Evolutionary conservation across 2,888 invertebrate species (phyloP).

Genomic region (Drosophila nr. fundita): DNA sequence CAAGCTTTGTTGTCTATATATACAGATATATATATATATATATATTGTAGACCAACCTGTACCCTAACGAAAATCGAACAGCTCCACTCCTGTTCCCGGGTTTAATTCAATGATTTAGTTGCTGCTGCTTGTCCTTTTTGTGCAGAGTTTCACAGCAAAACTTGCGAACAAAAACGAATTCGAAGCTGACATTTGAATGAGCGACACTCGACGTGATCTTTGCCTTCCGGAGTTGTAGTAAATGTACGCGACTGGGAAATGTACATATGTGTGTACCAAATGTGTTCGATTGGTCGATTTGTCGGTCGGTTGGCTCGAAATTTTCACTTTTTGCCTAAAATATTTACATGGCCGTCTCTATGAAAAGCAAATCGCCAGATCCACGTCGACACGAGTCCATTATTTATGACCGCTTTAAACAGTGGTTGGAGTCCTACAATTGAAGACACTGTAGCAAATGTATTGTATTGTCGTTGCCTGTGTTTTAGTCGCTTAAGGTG

Average conservation of each 20-base stretch:
- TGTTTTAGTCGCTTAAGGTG: slow-evolving; percentile 59
- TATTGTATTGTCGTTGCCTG: slow-evolving; percentile 44
- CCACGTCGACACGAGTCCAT: slow-evolving; percentile 32
- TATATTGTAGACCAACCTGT: slow-evolving; percentile 8
- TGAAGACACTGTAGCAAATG: slow-evolving; percentile 33
- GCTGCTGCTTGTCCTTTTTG: slow-evolving; percentile 21
- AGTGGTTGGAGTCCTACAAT: slow-evolving; percentile 4
- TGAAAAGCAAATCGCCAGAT: slow-evolving; percentile 36
- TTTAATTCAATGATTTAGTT: slow-evolving; percentile 14
- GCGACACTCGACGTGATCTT: slow-evolving; percentile 32
- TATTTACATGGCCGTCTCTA: slow-evolving; percentile 65
- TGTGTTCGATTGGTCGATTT: slow-evolving; percentile 21
- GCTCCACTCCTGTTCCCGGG: slow-evolving; percentile 6
- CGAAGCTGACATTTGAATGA: slow-evolving; percentile 48
- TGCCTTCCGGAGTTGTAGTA: slow-evolving; percentile 27
- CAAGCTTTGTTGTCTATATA: slow-evolving; percentile 1
- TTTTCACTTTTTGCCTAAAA: slow-evolving; percentile 62
- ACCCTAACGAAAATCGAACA: slow-evolving; percentile 1
- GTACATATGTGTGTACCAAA: slow-evolving; percentile 47
- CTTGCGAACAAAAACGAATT: slow-evolving; percentile 38
- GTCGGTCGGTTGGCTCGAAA: slow-evolving; percentile 36
- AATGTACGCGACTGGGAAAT: slow-evolving; percentile 17
- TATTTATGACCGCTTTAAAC: slow-evolving; percentile 9
- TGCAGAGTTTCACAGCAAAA: slow-evolving; percentile 41
- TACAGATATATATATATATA: background rate